A percentile compares a stretch with the other conserved stretches of the same genome.
Conservation (phyloP, 2,797 vertebrate species). For the Mionectes olivaceus region DNA sequence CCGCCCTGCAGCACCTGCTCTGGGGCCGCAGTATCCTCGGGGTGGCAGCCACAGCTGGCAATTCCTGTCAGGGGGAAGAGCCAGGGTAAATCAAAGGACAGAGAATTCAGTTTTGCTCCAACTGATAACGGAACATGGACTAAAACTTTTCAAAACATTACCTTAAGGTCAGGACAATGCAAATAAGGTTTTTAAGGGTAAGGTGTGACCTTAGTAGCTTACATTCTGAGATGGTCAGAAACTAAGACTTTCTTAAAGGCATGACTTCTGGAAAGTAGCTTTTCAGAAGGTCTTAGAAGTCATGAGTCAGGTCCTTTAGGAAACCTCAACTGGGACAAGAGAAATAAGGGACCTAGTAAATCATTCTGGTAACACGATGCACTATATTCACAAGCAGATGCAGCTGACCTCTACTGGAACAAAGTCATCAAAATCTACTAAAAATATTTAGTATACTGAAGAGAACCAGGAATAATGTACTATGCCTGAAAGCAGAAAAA, state of each 20-base stretch:
- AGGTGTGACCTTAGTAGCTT: neutral
- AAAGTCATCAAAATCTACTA: neutral
- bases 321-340: neutral
- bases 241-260: neutral
- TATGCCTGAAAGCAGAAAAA: neutral
- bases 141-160: neutral
- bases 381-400: neutral
- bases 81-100: neutral
- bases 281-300: neutral
- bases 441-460: neutral
- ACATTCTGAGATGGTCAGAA: neutral
- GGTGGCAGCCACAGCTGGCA: neutral
- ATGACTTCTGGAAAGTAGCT: neutral
- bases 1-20: neutral
- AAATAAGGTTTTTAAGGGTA: neutral
- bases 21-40: neutral
- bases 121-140: neutral
- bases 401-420: neutral
- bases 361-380: neutral
- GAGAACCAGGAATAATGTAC: neutral
- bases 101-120: neutral
- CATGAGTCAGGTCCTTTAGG: neutral
- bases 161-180: neutral
- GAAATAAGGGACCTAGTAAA: neutral
- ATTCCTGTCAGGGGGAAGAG: rapidly evolving